Conservation (phyloP, 1,140 invertebrate species). For the Zaprionus davidi region DNA sequence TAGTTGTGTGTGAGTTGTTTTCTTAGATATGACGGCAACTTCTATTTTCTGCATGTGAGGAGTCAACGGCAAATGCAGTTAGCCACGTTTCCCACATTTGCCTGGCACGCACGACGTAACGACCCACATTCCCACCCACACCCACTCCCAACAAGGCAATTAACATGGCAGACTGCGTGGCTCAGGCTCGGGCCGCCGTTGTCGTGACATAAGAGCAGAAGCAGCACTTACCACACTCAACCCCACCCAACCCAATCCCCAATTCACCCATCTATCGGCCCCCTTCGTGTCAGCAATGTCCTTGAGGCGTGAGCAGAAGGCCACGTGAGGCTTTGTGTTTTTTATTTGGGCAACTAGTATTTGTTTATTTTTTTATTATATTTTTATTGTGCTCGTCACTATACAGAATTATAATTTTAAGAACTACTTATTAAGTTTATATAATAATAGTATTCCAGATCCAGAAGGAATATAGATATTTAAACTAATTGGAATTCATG, state of each 20-base stretch:
- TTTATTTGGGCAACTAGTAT: neutral
- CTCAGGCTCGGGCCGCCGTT: conserved; percentile 42
- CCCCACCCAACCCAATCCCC: conserved; percentile 7
- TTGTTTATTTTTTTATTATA: too few relatives aligned
- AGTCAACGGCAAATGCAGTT: conserved; percentile 39
- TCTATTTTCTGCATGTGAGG: conserved; percentile 47
- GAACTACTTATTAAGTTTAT: too few relatives aligned
- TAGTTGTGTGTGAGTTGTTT: neutral
- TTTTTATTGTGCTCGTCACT: too few relatives aligned
- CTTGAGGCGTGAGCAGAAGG: conserved; percentile 53
- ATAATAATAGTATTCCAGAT: too few relatives aligned
- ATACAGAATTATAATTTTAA: too few relatives aligned
- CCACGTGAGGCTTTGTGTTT: conserved; percentile 19
- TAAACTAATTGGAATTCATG: neutral
- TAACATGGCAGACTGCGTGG: conserved; percentile 63
- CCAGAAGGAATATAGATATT: neutral
- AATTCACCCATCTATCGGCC: neutral
- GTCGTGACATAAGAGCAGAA: conserved; percentile 41
- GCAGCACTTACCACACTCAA: neutral
- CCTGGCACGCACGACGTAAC: conserved; percentile 40
- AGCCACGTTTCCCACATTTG: conserved; percentile 47
- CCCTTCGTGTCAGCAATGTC: conserved; percentile 45
- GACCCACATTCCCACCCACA: conserved; percentile 46
- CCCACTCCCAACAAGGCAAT: conserved; percentile 41
- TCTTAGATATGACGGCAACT: conserved; percentile 1